Evolutionary conservation across 2,113 vertebrate species (phyloP).

Genomic region (Progne subis): DNA sequence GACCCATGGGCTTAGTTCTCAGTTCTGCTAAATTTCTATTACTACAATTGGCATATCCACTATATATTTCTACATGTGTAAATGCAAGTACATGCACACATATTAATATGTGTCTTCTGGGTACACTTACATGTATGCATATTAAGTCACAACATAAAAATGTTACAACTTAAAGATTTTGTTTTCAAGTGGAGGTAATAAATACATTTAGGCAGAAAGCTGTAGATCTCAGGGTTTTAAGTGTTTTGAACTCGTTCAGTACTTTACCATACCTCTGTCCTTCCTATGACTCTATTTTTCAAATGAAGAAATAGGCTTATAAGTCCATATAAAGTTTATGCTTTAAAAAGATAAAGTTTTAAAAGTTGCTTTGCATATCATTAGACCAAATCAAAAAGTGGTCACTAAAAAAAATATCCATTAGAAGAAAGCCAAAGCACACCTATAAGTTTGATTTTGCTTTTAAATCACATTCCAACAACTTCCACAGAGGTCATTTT

Average conservation of each 20-base stretch:
- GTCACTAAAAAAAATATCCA: not conserved
- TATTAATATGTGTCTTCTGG: not conserved
- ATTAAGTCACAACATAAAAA: not conserved
- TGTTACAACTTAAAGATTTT: not conserved
- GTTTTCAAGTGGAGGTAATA: not conserved
- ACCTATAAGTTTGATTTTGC: not conserved
- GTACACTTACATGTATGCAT: not conserved
- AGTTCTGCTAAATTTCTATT: not conserved
- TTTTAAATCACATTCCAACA: not conserved
- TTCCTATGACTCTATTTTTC: not conserved
- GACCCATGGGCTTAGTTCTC: not conserved
- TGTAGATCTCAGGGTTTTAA: rapidly evolving
- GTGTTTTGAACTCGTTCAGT: not conserved
- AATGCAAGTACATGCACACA: rapidly evolving
- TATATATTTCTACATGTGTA: not conserved
- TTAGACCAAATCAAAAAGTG: not conserved
- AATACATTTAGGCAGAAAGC: not conserved
- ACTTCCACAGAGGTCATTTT: not conserved
- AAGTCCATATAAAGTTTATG: not conserved
- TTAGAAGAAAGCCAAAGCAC: not conserved
- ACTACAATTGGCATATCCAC: not conserved
- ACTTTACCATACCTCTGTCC: not conserved
- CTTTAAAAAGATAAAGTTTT: not conserved
- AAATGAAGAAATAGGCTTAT: not conserved
- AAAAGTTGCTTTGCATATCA: not conserved